Conservation (phyloP, 1,140 invertebrate species). For the Drosophila repleta region DNA sequence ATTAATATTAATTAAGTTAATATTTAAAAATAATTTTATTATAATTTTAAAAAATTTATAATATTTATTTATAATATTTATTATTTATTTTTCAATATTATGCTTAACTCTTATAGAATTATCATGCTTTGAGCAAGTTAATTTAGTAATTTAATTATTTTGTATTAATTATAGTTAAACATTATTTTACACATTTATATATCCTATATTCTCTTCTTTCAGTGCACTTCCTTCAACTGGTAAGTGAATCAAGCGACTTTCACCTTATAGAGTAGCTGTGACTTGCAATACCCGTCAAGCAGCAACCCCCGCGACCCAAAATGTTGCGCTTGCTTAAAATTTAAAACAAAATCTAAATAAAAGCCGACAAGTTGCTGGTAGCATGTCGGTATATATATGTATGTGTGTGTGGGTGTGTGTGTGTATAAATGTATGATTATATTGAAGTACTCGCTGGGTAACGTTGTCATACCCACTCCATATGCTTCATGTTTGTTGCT, state of each 20-base stretch:
- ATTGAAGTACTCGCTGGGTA: constrained; percentile 22
- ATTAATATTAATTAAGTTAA: neutral
- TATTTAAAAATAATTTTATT: too few relatives aligned
- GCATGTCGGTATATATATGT: neutral
- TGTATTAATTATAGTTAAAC: too few relatives aligned
- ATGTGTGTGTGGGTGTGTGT: neutral
- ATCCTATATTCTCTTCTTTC: too few relatives aligned
- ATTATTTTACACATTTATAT: too few relatives aligned
- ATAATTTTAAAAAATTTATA: too few relatives aligned
- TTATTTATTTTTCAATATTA: too few relatives aligned
- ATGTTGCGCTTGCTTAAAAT: constrained; percentile 8
- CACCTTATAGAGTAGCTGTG: constrained; percentile 7
- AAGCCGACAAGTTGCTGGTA: constrained; percentile 3
- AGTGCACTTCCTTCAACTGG: too few relatives aligned
- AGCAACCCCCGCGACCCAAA: neutral
- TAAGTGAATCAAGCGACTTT: neutral
- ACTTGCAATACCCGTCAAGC: neutral
- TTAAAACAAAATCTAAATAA: constrained; percentile 19
- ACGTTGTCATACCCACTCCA: constrained; percentile 1
- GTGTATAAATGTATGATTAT: constrained; percentile 35
- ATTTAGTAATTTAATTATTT: too few relatives aligned
- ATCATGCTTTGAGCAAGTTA: too few relatives aligned
- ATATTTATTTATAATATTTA: too few relatives aligned
- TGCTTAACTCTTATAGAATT: too few relatives aligned
- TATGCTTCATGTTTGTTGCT: constrained; percentile 27